Base-by-base conservation (phyloP, 1,140 invertebrate genomes). In the Fopius arisanus region DNA sequence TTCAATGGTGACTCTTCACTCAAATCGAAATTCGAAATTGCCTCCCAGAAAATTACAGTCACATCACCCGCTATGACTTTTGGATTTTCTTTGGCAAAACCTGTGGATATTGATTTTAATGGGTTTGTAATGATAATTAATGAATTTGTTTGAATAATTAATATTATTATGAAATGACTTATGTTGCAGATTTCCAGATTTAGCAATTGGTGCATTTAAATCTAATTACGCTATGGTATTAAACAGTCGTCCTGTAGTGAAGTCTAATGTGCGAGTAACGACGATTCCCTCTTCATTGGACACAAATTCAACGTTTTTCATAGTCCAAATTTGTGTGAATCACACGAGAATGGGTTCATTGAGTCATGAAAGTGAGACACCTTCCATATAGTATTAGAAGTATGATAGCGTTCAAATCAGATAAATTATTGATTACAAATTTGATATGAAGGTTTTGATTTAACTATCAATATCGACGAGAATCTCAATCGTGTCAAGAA, bases 1-100 rank as follows among this genome's bases (percentile, higher is more conserved):
- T 93, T 92, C 72, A 88, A 89, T 76, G 92, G 92, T 0, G 80
- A 89, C 31, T 80, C 80, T 28, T 82, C 87, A 12, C 91, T 85
- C 69, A 72, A 86, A 28, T 21, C 41, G 40, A 75, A 78, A 72
- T 67, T 78, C 87, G n/a, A 78, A 77, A 43, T 68, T 74, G 37
- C 75, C 16, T 48, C 28, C 7, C 70, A 72, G 19, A 43, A 37
- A 14, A 19, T 72, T 31, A 28, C 33, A 16, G 62, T 41, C 3
- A 66, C 23, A 16, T 65, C 63, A 41, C 26, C 70, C 12, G n/a
- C 51, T 26, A 29, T 7, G 19, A 54, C 70, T 19, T 91, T 92
- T 77, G 93, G 93, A 0, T 89, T 92, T 63, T 91, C 92, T 3
- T 84, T 93, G 40, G 90, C 92, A 0, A 91, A 89, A 73, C 91